Evolutionary conservation across 2,113 vertebrate species (phyloP).

Genomic region (Equus quagga): DNA sequence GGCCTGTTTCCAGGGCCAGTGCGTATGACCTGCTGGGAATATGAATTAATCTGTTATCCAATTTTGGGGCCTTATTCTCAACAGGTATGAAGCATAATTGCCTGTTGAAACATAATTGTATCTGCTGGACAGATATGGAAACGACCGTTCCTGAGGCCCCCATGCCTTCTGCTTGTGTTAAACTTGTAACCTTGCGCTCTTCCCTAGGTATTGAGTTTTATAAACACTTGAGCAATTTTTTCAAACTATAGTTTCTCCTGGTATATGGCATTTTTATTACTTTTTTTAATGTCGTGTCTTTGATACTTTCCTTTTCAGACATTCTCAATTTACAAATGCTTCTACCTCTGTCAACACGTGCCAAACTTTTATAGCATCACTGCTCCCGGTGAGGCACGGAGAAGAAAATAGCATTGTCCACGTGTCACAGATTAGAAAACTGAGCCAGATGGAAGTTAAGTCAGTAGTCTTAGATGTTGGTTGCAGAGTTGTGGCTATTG

Average conservation of each 20-base stretch:
- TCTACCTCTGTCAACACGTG: background rate
- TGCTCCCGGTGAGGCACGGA: background rate
- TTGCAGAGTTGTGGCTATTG: background rate
- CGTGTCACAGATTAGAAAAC: background rate
- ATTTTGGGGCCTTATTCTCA: background rate
- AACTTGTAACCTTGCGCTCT: background rate
- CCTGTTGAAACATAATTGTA: background rate
- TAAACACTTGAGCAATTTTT: background rate
- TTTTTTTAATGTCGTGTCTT: background rate
- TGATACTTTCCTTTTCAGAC: background rate
- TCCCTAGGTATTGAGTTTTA: background rate
- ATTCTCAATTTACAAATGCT: background rate
- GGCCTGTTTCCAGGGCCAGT: background rate
- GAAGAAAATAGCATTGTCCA: background rate
- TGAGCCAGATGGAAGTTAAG: background rate
- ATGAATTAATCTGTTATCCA: conserved; percentile 43
- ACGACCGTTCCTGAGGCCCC: background rate
- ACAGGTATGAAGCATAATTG: conserved; percentile 28
- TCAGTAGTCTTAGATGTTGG: too few relatives aligned
- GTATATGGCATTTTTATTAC: background rate
- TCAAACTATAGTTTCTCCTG: background rate
- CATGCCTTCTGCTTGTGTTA: background rate
- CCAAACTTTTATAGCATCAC: background rate
- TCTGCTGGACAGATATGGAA: background rate
- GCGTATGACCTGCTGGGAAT: background rate